These are phyloP conservation scores for Tylochromis polylepis DNA, from an alignment of 2,113 vertebrate genomes.

Conservation along the genomic window DNA sequence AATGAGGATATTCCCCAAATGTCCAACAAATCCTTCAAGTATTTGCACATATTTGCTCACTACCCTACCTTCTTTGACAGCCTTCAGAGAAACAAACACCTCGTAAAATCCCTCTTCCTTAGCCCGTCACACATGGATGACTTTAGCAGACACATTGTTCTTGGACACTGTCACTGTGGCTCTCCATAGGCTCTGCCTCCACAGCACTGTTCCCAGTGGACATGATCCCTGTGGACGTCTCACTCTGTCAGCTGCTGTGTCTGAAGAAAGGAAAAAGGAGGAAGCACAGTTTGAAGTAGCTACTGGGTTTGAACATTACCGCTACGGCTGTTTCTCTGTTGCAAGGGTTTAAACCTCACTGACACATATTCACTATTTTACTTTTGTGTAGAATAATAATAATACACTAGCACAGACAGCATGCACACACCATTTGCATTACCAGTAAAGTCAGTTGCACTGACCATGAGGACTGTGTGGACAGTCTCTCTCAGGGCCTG, in stretches of 20 bases:
- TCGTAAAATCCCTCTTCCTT: constrained; percentile 7
- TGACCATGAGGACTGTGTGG: constrained; percentile 41
- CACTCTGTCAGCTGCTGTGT: constrained; percentile 52
- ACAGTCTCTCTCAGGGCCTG: constrained; percentile 55
- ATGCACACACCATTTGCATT: not conserved
- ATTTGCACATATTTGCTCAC: not conserved
- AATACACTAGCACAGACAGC: not conserved
- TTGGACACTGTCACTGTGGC: constrained; percentile 56
- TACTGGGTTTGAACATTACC: not conserved
- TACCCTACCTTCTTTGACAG: not conserved
- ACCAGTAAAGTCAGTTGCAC: constrained; percentile 44
- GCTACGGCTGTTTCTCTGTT: not conserved
- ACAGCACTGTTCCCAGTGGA: constrained; percentile 54
- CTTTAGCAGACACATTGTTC: constrained; percentile 44
- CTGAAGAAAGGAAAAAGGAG: constrained; percentile 5
- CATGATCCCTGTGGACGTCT: constrained; percentile 58
- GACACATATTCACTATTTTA: not conserved
- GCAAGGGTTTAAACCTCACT: not conserved
- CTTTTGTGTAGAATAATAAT: not conserved
- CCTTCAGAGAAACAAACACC: constrained; percentile 25
- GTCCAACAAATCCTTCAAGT: not conserved
- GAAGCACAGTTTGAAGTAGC: not conserved
- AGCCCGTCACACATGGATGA: constrained; percentile 50
- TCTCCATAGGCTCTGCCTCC: constrained; percentile 60
- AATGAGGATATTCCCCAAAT: not conserved